Base-by-base conservation (phyloP, 2,888 invertebrate species). In the Drosophila silvestris region DNA sequence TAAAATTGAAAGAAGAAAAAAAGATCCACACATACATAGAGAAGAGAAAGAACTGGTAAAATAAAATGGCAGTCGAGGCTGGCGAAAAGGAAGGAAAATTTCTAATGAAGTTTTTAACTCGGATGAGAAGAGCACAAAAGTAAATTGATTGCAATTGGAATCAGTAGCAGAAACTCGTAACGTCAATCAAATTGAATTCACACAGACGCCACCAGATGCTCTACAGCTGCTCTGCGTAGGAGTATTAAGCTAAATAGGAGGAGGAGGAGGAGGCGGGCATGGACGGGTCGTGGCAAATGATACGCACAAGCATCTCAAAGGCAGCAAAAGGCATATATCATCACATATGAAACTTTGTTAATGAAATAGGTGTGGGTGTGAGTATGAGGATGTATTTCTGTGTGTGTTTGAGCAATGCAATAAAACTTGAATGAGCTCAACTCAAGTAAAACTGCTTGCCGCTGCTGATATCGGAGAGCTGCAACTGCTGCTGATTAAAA, bases 151-250 rank as follows among this genome's bases (percentile, higher is more conserved):
- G 90, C 87, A 87, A 87, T 87, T 87, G 87, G 90, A 85, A 87
- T 87, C 90, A 87, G 87, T 86, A 85, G 90, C 87, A 87, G 89
- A 76, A 86, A 81, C 86, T 87, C 90, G 87, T 89, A 90, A 90
- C 90, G 87, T 90, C 87, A 87, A 87, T 87, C 90, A 90, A 87
- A 87, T 87, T 88, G 90, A 83, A 90, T 87, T 87, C 87, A 85
- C 89, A 86, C 70, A 75, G 80, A 61, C 62, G 50, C 71, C 60
- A 44, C 37, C 73, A 75, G 76, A 71, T 74, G 69, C 70, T 65
- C 59, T 12, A 32, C 32, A 39, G 50, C 39, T 52, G 47, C 64
- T 33, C 53, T 35, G 37, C 28, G 44, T 22, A 14, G 47, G 50
- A 47, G 47, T 26, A 26, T 47, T 26, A 47, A 47, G 57, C 1